Conservation (phyloP, 2,888 invertebrate species). For the Aleiodes testaceus region DNA sequence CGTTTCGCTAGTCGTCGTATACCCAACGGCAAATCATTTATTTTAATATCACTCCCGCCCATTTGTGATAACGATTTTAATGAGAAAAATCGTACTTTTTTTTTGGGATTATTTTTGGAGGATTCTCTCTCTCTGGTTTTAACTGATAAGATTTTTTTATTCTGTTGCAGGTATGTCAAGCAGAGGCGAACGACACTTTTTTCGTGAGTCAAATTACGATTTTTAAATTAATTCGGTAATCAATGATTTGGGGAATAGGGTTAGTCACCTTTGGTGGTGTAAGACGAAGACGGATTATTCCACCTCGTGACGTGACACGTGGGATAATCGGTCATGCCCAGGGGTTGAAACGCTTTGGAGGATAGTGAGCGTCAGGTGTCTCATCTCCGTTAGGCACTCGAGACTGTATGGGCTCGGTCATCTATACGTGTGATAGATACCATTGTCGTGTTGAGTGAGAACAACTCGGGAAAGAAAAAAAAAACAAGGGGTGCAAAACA, state of each 20-base stretch:
- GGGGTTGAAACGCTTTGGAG: conserved; percentile 36
- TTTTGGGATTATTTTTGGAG: conserved; percentile 8
- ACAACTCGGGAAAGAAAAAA: conserved; percentile 15
- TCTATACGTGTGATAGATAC: conserved; percentile 1
- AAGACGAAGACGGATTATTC: conserved; percentile 44
- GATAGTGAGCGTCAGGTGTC: conserved; percentile 43
- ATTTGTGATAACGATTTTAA: conserved; percentile 42
- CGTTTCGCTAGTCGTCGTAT: conserved; percentile 21
- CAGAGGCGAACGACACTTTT: too few species aligned
- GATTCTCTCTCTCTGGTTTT: neutral
- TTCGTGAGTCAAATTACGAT: too few species aligned
- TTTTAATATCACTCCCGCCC: conserved; percentile 44
- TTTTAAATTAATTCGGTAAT: neutral
- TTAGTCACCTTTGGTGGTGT: conserved; percentile 15
- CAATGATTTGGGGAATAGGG: neutral
- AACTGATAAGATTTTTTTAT: too few species aligned
- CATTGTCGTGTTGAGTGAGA: conserved; percentile 7
- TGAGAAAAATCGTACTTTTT: conserved; percentile 22
- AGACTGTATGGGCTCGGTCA: conserved; percentile 12
- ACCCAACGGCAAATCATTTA: conserved; percentile 36
- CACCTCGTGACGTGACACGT: conserved; percentile 35
- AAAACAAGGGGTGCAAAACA: neutral
- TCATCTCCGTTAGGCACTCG: conserved; percentile 35
- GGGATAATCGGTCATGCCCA: conserved; percentile 38
- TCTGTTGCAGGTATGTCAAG: too few species aligned